Conservation (phyloP, 1,140 invertebrate genomes). For the Scaptomyza graminum region DNA sequence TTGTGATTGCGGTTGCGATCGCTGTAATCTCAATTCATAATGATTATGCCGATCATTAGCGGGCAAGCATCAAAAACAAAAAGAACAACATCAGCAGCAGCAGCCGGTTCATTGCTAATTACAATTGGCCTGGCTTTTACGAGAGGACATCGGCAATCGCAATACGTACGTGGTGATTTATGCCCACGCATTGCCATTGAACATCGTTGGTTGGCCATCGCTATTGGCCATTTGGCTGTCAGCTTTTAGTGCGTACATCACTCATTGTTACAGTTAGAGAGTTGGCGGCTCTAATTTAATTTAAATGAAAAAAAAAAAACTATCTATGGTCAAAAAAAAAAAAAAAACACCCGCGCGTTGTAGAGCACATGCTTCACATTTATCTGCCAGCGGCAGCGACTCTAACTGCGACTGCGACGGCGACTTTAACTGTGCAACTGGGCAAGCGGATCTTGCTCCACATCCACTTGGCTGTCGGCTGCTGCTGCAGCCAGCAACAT, state of each 20-base stretch:
- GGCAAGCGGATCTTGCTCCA: constrained; percentile 58
- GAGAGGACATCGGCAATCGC: constrained; percentile 51
- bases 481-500: constrained; percentile 47
- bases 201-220: constrained; percentile 19
- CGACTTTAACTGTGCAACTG: constrained; percentile 9
- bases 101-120: constrained; percentile 57
- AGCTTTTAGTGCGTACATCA: constrained; percentile 78
- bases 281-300: constrained; percentile 79
- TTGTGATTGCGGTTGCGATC: constrained; percentile 17
- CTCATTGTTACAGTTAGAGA: constrained; percentile 82
- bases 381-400: constrained; percentile 60
- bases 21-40: constrained; percentile 68
- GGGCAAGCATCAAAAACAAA: constrained; percentile 8
- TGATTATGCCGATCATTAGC: constrained; percentile 58
- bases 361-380: constrained; percentile 47
- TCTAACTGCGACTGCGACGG: constrained; percentile 8
- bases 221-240: constrained; percentile 54
- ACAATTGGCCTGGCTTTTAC: constrained; percentile 50
- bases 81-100: background rate
- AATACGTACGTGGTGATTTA: constrained; percentile 46
- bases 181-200: constrained; percentile 52
- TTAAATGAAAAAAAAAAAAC: constrained; percentile 63
- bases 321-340: constrained; percentile 20
- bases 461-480: constrained; percentile 54
- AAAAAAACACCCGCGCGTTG: constrained; percentile 54